Conservation (phyloP, 1,140 invertebrate genomes). For the Diplogasteroides magnus region DNA sequence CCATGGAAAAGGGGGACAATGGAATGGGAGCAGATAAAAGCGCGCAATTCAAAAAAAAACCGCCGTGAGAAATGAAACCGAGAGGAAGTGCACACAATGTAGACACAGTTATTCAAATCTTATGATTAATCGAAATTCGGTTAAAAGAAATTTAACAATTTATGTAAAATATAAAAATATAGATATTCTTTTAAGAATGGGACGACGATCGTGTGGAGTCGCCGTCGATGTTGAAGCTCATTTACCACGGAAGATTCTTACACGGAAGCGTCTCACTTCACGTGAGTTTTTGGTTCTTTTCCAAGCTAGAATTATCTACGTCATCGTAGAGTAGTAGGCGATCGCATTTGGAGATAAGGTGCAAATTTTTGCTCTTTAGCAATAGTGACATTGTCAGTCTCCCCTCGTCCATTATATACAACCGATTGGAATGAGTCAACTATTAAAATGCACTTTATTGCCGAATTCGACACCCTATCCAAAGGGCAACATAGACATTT, state of each 20-base stretch:
- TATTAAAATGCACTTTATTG: no score
- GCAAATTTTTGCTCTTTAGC: no score
- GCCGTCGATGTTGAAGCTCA: conserved; percentile 92
- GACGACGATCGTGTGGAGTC: conserved; percentile 84
- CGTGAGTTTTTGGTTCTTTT: no score
- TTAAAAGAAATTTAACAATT: no score
- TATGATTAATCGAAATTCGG: conserved; percentile 12
- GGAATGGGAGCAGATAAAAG: conserved; percentile 7
- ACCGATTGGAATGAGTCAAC: no score
- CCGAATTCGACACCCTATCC: no score
- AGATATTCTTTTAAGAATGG: conserved; percentile 77
- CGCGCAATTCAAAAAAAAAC: conserved; percentile 16
- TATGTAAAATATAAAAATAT: no score
- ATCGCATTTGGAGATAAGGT: not conserved
- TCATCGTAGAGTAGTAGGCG: not conserved
- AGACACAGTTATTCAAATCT: not conserved
- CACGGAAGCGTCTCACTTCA: conserved; percentile 90
- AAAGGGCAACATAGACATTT: no score
- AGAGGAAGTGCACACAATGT: not conserved
- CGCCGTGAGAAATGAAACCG: conserved; percentile 4
- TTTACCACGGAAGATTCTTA: conserved; percentile 97
- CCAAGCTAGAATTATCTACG: no score
- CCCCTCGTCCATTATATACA: no score
- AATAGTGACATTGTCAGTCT: no score
- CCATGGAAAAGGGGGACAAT: conserved; percentile 5